A percentile compares a stretch with the other conserved stretches of the same genome.
phyloP scores from a whole-genome alignment of 2,113 vertebrate genomes.

The Colossoma macropomum region DNA sequence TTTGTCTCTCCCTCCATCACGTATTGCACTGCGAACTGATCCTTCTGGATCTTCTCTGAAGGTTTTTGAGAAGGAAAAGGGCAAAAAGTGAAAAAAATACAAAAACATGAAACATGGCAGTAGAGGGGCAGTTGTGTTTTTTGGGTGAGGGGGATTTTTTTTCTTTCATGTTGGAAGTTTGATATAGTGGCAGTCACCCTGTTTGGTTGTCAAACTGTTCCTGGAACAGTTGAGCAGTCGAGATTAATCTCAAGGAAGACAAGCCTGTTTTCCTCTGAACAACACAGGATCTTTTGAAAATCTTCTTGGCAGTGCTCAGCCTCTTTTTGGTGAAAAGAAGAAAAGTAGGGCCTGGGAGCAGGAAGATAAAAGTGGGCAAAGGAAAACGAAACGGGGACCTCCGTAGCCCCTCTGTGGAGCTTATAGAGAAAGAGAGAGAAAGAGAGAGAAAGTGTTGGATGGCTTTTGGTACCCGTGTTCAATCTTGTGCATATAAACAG shows the following conservation, averaged over 20 bases:
- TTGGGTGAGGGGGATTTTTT: not conserved
- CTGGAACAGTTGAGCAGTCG: constrained; percentile 19
- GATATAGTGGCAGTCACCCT: constrained; percentile 21
- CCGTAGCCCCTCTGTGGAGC: constrained; percentile 13
- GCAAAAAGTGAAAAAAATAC: not conserved
- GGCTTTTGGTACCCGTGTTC: constrained; percentile 86
- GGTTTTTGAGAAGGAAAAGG: not conserved
- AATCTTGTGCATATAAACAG: constrained; percentile 82
- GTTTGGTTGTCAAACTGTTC: not conserved
- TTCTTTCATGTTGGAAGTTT: constrained; percentile 21
- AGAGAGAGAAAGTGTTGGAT: constrained; percentile 69
- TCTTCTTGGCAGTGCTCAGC: constrained; percentile 57
- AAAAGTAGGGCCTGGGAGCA: constrained; percentile 14
- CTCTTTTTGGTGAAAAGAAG: constrained; percentile 47
- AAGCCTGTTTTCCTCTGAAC: constrained; percentile 35
- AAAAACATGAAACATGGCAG: constrained; percentile 28
- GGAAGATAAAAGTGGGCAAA: constrained; percentile 4
- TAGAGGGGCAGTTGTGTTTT: not conserved
- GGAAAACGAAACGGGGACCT: not conserved
- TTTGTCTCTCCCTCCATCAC: constrained; percentile 36
- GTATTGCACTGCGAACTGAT: constrained; percentile 55
- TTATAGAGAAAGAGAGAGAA: constrained; percentile 47
- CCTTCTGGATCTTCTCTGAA: constrained; percentile 22
- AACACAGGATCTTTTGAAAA: not conserved
- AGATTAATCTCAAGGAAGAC: constrained; percentile 44